Evolutionary conservation across 2,113 vertebrate genomes (phyloP).

Genomic region (Sigmodon hispidus): DNA sequence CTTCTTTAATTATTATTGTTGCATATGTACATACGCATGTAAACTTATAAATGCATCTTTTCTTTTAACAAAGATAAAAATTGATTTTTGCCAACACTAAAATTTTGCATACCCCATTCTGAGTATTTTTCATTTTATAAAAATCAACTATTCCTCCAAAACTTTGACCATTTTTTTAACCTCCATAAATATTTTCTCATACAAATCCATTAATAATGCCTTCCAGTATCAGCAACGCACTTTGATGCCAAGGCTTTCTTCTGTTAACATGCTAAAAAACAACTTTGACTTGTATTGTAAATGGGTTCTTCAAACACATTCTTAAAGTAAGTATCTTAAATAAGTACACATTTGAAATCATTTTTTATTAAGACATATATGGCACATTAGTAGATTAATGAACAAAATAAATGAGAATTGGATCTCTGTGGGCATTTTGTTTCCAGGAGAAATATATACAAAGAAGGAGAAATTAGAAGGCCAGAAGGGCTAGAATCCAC

Average conservation of each 20-base stretch:
- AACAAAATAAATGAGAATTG: neutral
- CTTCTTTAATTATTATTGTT: neutral
- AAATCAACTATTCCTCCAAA: neutral
- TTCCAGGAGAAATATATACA: neutral
- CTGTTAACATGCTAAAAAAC: neutral
- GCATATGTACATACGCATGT: neutral
- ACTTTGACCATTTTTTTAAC: neutral
- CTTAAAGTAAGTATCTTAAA: neutral
- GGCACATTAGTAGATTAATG: neutral
- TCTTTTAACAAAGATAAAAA: neutral
- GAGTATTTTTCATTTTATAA: neutral
- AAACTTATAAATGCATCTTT: neutral
- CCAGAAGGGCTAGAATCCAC: neutral
- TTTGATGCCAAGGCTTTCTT: neutral
- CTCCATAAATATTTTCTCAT: neutral
- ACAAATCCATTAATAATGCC: neutral
- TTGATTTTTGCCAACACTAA: neutral
- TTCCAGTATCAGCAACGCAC: neutral
- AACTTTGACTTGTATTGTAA: neutral
- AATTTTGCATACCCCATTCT: neutral
- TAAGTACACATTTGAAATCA: neutral
- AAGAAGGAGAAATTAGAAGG: neutral
- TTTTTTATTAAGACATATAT: neutral
- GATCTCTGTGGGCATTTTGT: neutral
- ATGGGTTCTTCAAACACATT: neutral